Conservation (phyloP, 2,113 vertebrate species). For the human region GRCh38 chr19:36726001-36726500, state of each 20-base stretch:
- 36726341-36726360: not conserved
- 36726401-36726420: not conserved
- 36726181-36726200: not conserved
- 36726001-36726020: not conserved
- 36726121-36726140: not conserved
- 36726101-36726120: not conserved
- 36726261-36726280: not conserved
- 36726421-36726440: not conserved
- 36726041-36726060: not conserved
- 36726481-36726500: not conserved
- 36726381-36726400: not conserved
- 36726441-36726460: not conserved
- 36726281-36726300: not conserved
- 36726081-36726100: not conserved
- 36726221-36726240: not conserved
- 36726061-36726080: not conserved
- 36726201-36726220: not conserved
- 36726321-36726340: not conserved
- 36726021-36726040: not conserved
- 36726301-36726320: not conserved
- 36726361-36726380: not conserved
- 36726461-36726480: not conserved
- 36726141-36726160: not conserved
- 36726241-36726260: not conserved
- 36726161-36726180: not conserved